Evolutionary conservation across 1,140 invertebrate species (phyloP), one percentile per base, ranked within the genome.

Genomic region (Calliphora vicina): DNA sequence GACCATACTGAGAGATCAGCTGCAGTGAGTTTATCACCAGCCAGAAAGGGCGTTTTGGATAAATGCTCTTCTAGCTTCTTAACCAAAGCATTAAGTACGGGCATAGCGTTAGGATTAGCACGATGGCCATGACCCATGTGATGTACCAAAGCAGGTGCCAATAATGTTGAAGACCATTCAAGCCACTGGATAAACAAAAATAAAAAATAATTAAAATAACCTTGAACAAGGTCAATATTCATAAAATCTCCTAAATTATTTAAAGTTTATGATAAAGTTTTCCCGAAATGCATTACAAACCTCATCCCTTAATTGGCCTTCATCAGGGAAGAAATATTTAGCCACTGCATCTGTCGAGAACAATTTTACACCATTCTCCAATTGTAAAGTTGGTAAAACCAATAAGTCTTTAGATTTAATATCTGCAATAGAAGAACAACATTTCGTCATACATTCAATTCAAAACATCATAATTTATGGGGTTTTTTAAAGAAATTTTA

Each of bases 121-220:
- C 91, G 89, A 84, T 92, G 92, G 12, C 90, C 87, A 15, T 87
- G 89, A 2, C 91, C 86, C 76, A 93, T 87, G 6, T 91, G 88
- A 67, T 88, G 86, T 12, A 90, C 87, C 80, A 93, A 87, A 17
- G 91, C 91, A 73, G 95, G 95, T 83, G 94, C 92, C 57, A 96
- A 92, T 67, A 93, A 91, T 13, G 93, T 93, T 67, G 93, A 91
- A 84, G 96, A 95, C 95, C 95, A 96, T 90, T 97, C 95, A 78
- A 95, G 89, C 93, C 95, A 95, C 88, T 94, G 92, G n/a, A 73
- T 71, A 42, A 42, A 50, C 23, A 43, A 10, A 20, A 43, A 13
- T 9, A 50, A 50, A 50, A 50, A 1, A 23, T 8, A 42, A 43
- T 45, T 43, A 43, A 43, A 43, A 23, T 78, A 78, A 78, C 74